These are phyloP conservation scores for Drosophila nigricruria DNA, from an alignment of 2,888 invertebrate genomes.

Conservation along the genomic window DNA sequence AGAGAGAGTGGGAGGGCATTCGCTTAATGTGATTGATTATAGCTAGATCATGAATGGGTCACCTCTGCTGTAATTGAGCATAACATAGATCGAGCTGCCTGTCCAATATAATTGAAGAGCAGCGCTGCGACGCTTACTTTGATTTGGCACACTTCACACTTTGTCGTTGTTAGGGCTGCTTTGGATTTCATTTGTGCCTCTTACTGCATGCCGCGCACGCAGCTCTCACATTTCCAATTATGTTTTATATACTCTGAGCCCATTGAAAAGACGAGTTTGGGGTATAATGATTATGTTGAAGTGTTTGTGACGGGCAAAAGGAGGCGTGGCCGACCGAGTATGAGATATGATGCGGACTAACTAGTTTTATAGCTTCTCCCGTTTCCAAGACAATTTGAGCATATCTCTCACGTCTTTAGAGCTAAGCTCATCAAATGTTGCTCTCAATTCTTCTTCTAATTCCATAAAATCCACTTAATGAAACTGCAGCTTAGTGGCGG, in stretches of 20 bases:
- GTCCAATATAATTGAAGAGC: conserved; percentile 33
- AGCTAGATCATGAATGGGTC: conserved; percentile 31
- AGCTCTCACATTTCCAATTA: conserved; percentile 73
- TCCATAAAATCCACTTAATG: not conserved
- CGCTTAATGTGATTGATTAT: conserved; percentile 49
- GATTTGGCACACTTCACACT: conserved; percentile 1
- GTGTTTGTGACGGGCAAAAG: not conserved
- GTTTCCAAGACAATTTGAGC: too few species aligned
- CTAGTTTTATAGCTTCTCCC: too few species aligned
- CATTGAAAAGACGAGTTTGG: not conserved
- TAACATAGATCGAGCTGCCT: conserved; percentile 25
- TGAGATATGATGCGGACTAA: too few species aligned
- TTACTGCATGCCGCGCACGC: conserved; percentile 16
- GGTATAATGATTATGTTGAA: not conserved
- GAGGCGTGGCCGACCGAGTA: not conserved
- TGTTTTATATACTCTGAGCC: conserved; percentile 16
- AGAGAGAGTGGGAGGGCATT: not conserved
- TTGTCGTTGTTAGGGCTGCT: conserved; percentile 19
- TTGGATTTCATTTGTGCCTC: conserved; percentile 42
- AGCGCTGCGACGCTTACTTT: conserved; percentile 1
- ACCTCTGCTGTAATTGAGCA: conserved; percentile 53
- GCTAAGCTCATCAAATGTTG: too few species aligned
- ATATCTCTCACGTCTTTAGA: too few species aligned
- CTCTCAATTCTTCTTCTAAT: too few species aligned
- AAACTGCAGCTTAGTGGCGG: not conserved